Base-by-base conservation (phyloP, 2,797 vertebrate genomes). In the Chaunax sp. region DNA sequence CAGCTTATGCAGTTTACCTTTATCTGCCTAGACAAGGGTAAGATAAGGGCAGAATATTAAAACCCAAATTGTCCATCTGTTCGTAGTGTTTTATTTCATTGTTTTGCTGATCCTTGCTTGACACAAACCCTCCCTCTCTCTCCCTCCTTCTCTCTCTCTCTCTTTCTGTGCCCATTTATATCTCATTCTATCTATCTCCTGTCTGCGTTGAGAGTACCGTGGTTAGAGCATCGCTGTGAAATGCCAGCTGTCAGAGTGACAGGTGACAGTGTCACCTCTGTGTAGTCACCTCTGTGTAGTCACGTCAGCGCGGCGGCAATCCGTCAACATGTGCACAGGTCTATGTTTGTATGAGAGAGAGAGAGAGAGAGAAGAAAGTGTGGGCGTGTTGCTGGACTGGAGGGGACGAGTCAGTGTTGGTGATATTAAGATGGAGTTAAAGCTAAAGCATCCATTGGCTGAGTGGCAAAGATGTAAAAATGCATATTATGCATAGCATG, bases 201-300 rank as follows among this genome's bases (percentile, higher is more conserved):
- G 78, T 81, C 75, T 63, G 59, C 25, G 12, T 35, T 56, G 64
- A 51, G 83, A 78, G 76, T 50, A 13, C 53, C 28, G 40, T 71
- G 76, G 84, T 86, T 86, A 83, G 82, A 63, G 83, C 78, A 86
- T 79, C 57, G 53, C 72, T 53, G 67, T 77, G 75, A 91, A 90
- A 91, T 90, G 85, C 88, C 90, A 92, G 85, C 87, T 89, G 87
- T 89, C 88, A 88, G 73, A 77, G 66, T 83, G 88, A 91, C 83
- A 80, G 80, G 85, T 70, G 72, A 40, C 77, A 50, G 79, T 83
- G 87, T 89, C 90, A 90, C 82, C 89, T 85, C 84, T 87, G 82
- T 74, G 85, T 72, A 64, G 76, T 81, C 84, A 66, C 81, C 64
- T 81, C 82, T n/a, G 82, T 74, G 85, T 72, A 64, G 76, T 81